Percentiles rank a stretch among this genome's conserved stretches.
Evolutionary conservation across 1,140 invertebrate species (phyloP).

Genomic region (Subanguina moxae): DNA sequence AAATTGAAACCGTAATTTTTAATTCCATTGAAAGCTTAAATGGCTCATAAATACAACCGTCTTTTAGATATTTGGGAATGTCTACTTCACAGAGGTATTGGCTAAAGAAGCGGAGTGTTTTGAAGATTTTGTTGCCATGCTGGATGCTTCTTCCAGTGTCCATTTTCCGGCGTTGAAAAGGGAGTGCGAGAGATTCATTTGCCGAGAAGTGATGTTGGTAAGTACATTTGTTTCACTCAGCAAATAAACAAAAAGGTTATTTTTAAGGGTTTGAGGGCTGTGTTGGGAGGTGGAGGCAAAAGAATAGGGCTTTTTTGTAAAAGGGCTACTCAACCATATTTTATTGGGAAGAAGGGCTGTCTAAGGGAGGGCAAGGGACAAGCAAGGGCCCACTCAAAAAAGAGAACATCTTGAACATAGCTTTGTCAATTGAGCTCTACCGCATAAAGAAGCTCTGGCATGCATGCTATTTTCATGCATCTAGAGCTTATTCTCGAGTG

Average conservation of each 20-base stretch:
- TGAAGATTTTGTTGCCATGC: slow-evolving; percentile 40
- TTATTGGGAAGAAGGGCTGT: too few relatives aligned
- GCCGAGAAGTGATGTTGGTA: slow-evolving; percentile 39
- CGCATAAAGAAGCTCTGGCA: too few relatives aligned
- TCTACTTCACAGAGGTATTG: slow-evolving; percentile 38
- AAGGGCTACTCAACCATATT: too few relatives aligned
- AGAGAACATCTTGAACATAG: too few relatives aligned
- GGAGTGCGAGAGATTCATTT: slow-evolving; percentile 44
- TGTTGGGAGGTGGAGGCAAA: neutral
- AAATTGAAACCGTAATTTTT: slow-evolving; percentile 29
- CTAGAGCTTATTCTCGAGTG: too few relatives aligned
- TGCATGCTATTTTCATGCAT: too few relatives aligned
- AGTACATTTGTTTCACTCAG: neutral
- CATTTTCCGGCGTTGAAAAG: slow-evolving; percentile 32
- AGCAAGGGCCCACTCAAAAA: too few relatives aligned
- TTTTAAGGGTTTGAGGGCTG: neutral
- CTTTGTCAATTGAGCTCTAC: too few relatives aligned
- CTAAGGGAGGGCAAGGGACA: too few relatives aligned
- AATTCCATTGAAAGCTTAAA: slow-evolving; percentile 9
- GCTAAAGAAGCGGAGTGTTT: slow-evolving; percentile 35
- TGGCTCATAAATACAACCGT: slow-evolving; percentile 3
- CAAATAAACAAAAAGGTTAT: too few relatives aligned
- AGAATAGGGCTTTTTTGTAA: neutral
- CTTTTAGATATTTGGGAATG: slow-evolving; percentile 38
- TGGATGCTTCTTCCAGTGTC: slow-evolving; percentile 29